Conservation (phyloP, 1,140 invertebrate species). For the Drosophila insularis region DNA sequence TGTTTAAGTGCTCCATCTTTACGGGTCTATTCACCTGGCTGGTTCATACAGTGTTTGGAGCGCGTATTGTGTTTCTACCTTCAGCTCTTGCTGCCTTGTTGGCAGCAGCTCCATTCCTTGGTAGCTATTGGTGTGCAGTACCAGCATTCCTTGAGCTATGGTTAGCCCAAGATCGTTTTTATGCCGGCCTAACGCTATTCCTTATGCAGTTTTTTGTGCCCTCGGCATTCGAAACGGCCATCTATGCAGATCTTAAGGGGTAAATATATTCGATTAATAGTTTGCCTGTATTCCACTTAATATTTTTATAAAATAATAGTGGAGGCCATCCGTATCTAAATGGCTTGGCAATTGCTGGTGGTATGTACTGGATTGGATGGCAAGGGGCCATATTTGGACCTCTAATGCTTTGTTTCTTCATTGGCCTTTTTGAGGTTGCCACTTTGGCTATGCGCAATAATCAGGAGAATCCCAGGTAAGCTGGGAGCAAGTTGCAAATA, state of each 20-base stretch:
- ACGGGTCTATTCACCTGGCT: constrained; percentile 99
- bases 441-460: constrained; percentile 71
- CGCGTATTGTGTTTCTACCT: constrained; percentile 97
- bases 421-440: constrained; percentile 80
- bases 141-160: constrained; percentile 97
- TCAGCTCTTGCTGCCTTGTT: constrained; percentile 95
- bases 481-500: not conserved
- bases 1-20: constrained; percentile 98
- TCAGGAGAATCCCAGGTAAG: constrained; percentile 71
- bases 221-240: constrained; percentile 95
- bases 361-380: constrained; percentile 97
- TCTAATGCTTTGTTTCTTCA: constrained; percentile 90
- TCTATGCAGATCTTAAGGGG: constrained; percentile 99
- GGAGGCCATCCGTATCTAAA: constrained; percentile 99
- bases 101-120: constrained; percentile 96
- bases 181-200: constrained; percentile 90
- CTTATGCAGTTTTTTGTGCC: constrained; percentile 94
- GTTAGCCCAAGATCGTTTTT: constrained; percentile 91
- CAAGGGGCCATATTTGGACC: constrained; percentile 99
- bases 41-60: constrained; percentile 96
- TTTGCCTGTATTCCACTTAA: not conserved
- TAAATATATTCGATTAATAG: constrained; percentile 83
- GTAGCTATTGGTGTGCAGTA: constrained; percentile 96
- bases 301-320: constrained; percentile 83
- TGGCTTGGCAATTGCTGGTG: constrained; percentile 98